phyloP scores from a whole-genome alignment of 1,140 invertebrate genomes.

The Venustaconcha ellipsiformis region DNA sequence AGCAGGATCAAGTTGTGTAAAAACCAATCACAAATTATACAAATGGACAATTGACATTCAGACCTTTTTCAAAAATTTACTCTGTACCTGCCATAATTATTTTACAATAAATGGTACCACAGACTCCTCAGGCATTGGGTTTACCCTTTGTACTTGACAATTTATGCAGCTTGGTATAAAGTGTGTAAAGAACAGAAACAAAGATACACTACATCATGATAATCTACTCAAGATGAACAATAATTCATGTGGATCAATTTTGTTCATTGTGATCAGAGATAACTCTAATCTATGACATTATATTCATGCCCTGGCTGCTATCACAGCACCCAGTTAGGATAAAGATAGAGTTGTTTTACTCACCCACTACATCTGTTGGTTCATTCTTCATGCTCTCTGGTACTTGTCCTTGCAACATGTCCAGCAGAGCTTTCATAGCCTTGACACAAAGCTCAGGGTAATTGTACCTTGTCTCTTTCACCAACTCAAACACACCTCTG shows the following conservation, averaged over 20 bases:
- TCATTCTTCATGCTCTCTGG: conserved; percentile 85
- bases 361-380: conserved; percentile 81
- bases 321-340: background rate
- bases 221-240: background rate
- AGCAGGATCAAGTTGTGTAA: too few species aligned
- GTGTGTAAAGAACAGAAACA: background rate
- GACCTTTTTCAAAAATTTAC: too few species aligned
- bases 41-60: too few species aligned
- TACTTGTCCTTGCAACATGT: conserved; percentile 90
- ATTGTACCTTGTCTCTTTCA: conserved; percentile 84
- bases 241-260: background rate
- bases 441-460: conserved; percentile 89
- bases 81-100: too few species aligned
- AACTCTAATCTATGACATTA: background rate
- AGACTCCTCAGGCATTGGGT: too few species aligned
- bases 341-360: background rate
- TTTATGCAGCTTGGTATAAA: background rate
- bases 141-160: background rate
- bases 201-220: background rate
- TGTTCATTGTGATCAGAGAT: background rate
- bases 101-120: too few species aligned
- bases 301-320: background rate
- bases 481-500: conserved; percentile 90
- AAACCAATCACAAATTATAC: too few species aligned
- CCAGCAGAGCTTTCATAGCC: conserved; percentile 86